Evolutionary conservation across 37 sponge, comb jelly and placozoan species (phyloP).

Genomic region (Beroe ovata): DNA sequence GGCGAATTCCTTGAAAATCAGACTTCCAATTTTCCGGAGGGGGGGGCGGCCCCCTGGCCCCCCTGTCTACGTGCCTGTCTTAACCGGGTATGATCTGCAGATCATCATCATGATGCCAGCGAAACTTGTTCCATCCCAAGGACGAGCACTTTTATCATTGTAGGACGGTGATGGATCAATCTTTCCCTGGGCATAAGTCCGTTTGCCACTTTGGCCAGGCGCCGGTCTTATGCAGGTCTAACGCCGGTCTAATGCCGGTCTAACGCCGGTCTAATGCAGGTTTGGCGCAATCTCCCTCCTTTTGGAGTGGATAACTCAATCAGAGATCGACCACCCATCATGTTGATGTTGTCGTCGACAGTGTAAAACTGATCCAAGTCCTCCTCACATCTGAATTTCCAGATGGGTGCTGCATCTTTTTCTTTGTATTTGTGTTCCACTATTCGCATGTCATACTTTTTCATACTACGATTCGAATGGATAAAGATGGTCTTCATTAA

Average conservation of each 20-base stretch:
- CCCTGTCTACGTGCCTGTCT: no score
- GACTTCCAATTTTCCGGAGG: no score
- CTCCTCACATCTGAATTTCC: conserved; percentile 40
- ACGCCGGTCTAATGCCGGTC: no score
- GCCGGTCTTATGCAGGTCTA: no score
- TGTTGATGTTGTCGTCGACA: conserved; percentile 51
- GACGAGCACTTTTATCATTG: background rate
- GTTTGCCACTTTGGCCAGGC: no score
- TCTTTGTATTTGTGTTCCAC: conserved; percentile 33
- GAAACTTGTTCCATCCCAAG: conserved; percentile 33
- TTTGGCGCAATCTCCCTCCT: conserved; percentile 54
- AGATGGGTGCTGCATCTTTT: conserved; percentile 26
- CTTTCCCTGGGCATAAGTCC: conserved; percentile 47
- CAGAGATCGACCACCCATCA: conserved; percentile 57
- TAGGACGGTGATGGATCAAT: conserved; percentile 51
- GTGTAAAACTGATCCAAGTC: conserved; percentile 55
- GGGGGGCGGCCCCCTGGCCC: no score
- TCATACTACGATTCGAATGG: no score
- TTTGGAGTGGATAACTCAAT: conserved; percentile 26
- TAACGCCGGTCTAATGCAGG: no score
- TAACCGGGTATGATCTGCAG: conserved; percentile 63
- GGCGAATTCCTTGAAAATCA: no score
- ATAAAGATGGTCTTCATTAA: no score
- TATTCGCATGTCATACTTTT: conserved; percentile 46
- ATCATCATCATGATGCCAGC: no score